Conservation (phyloP, 2,888 invertebrate species). For the Gryllus longicercus region DNA sequence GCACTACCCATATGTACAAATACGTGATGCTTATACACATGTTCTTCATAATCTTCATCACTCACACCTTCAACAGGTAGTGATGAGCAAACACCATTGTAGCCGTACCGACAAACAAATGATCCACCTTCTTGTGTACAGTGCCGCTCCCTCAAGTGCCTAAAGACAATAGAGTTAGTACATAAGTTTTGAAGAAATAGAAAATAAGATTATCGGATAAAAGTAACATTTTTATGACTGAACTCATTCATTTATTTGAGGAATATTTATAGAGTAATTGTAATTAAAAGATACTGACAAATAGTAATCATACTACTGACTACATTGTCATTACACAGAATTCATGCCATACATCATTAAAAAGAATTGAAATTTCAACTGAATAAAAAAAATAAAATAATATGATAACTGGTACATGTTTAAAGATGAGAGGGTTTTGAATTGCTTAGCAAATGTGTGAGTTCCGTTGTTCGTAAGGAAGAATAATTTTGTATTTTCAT, state of each 20-base stretch:
- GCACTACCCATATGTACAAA: conserved; percentile 22
- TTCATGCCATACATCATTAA: no score
- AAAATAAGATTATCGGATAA: not conserved
- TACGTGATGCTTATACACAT: conserved; percentile 65
- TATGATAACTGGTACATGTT: no score
- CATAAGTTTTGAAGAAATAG: not conserved
- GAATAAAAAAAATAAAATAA: no score
- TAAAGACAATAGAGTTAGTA: conserved; percentile 44
- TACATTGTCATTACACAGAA: no score
- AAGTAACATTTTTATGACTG: not conserved
- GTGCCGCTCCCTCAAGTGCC: conserved; percentile 75
- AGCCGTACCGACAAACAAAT: conserved; percentile 82
- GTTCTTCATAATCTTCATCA: conserved; percentile 83
- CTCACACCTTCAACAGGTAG: conserved; percentile 86
- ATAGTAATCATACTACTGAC: no score
- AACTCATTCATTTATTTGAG: not conserved
- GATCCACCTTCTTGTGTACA: conserved; percentile 83
- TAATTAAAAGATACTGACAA: no score
- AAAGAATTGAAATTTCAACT: no score
- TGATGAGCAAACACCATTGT: conserved; percentile 80
- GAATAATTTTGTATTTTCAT: no score
- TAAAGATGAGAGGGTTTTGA: no score
- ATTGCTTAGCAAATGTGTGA: no score
- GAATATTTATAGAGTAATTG: no score
- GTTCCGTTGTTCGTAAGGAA: no score